Percentiles rank a stretch among this genome's conserved stretches.
Conservation (phyloP, 2,797 vertebrate species). For the Pteropus rufus region DNA sequence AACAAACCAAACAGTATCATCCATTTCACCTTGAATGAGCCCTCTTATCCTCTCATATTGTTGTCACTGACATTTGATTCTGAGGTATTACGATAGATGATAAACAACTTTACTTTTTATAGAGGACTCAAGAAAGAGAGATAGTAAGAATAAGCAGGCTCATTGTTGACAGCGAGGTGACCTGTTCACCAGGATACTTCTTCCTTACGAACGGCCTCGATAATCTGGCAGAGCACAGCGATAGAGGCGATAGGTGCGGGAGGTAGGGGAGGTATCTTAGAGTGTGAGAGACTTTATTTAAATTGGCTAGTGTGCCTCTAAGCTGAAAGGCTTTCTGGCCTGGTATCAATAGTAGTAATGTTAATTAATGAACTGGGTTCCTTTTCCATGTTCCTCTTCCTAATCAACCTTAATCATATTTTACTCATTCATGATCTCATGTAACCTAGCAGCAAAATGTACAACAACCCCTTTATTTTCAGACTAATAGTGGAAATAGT, state of each 20-base stretch:
- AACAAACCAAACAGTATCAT: not conserved
- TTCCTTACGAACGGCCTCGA: not conserved
- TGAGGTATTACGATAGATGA: not conserved
- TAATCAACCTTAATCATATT: not conserved
- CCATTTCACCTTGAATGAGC: slow-evolving; percentile 59
- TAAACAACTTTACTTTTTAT: slow-evolving; percentile 6
- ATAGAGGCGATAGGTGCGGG: not conserved
- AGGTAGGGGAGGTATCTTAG: not conserved
- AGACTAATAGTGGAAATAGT: not conserved
- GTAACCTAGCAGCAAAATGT: not conserved
- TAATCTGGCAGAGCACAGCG: not conserved
- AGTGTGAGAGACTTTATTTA: not conserved
- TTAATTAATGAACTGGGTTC: not conserved
- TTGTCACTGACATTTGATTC: slow-evolving; percentile 63
- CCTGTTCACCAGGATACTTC: not conserved
- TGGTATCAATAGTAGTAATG: not conserved
- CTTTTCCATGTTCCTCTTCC: not conserved
- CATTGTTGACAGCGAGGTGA: slow-evolving; percentile 5
- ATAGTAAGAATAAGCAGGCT: slow-evolving; percentile 5
- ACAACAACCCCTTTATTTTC: not conserved
- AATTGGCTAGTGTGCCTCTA: not conserved
- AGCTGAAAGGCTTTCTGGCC: not conserved
- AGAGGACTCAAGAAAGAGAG: slow-evolving; percentile 3
- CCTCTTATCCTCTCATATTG: slow-evolving; percentile 38
- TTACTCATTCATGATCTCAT: not conserved